A percentile compares a stretch with the other conserved stretches of the same genome.
These are phyloP conservation scores for Eurosta solidaginis DNA, from an alignment of 1,140 invertebrate species.

Conservation along the genomic window DNA sequence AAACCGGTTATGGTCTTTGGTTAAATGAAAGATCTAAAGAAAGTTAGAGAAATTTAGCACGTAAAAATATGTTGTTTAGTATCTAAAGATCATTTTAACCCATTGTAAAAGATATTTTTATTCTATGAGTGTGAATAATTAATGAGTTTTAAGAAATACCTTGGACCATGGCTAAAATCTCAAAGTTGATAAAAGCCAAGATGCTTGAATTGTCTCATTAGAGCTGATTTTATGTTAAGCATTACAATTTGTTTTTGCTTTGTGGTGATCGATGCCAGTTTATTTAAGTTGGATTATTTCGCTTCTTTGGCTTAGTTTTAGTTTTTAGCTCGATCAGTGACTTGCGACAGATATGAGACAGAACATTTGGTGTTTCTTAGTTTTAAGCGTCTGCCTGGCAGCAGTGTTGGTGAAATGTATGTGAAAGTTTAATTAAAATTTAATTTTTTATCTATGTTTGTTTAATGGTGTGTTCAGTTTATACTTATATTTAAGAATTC, in stretches of 20 bases:
- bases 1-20: neutral
- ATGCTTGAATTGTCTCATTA: too few relatives aligned
- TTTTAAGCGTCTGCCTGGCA: neutral
- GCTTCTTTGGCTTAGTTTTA: neutral
- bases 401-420: conserved; percentile 33
- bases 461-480: too few relatives aligned
- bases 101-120: neutral
- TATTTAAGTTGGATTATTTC: conserved; percentile 29
- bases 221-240: too few relatives aligned
- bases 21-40: neutral
- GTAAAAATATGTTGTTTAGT: neutral
- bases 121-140: conserved; percentile 8
- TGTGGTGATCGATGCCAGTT: conserved; percentile 7
- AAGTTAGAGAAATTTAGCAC: neutral
- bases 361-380: conserved; percentile 27
- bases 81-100: neutral
- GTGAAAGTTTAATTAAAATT: too few relatives aligned
- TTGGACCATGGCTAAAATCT: too few relatives aligned
- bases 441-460: too few relatives aligned
- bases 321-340: conserved; percentile 21
- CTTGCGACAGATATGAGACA: conserved; percentile 7
- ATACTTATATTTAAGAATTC: too few relatives aligned
- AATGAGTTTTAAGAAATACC: neutral
- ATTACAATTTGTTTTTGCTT: neutral
- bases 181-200: too few relatives aligned